Base-by-base conservation (phyloP, 2,888 invertebrate species). In the Idaea biselata region DNA sequence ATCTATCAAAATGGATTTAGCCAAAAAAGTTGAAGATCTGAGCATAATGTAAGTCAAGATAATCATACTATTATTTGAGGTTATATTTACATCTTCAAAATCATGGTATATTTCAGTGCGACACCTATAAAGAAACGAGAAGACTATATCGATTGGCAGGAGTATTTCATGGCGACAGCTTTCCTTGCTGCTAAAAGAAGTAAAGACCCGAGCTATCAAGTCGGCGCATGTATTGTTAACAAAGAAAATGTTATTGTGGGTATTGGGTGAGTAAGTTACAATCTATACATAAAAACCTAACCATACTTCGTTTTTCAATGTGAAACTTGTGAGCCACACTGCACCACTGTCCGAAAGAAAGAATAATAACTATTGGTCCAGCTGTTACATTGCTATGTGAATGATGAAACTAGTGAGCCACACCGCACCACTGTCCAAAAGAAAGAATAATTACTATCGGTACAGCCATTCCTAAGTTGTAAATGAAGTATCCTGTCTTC, bases 101-200 rank as follows among this genome's bases (percentile, higher is more conserved):
- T 17, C 16, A 14, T 55, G 8, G 55, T 18, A 11, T 18, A 18
- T 70, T 68, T 18, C 58, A 76, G 75, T 56, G 61, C 67, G 5
- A 71, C 74, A 60, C 55, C 67, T n/a, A 79, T 78, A 62, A 75
- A 62, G 7, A 96, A 96, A 84, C 89, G 96, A 55, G 72, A 80
- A 54, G 94, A 94, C 68, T 97, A 96, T 77, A 83, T 99, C 33
- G 94, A 94, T 55, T 99, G 99, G 99, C 93, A 95, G 65, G 99
- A 99, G 71, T 99, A 98, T 87, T 99, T 99, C 81, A 99, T 99
- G 99, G 96, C 97, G 0, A 94, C 96, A 8, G 98, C 99, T 2
- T 95, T 98, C 78, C 91, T 99, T 31, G 96, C 98, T 0, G 97
- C 98, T 0, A 96, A 97, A 91, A 93, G 99, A 62, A 99, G 99